Percentiles rank a stretch among this genome's conserved stretches.
phyloP scores from a whole-genome alignment of 2,113 vertebrate genomes.

The Camelus dromedarius region DNA sequence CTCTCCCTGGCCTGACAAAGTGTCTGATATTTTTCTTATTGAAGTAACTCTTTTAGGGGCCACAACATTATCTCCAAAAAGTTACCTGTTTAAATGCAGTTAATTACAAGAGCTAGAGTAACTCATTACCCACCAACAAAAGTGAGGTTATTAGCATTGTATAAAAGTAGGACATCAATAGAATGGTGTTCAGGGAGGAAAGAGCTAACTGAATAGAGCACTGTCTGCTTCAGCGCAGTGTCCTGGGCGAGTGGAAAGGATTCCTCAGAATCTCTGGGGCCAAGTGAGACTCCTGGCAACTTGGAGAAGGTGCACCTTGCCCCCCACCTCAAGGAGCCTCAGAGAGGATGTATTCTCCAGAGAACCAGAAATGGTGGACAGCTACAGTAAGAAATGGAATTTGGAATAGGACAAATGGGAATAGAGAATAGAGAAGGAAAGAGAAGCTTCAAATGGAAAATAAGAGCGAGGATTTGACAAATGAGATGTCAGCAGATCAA shows the following conservation, averaged over 20 bases:
- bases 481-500: background rate
- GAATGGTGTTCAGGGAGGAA: background rate
- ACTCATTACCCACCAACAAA: constrained; percentile 1
- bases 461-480: constrained; percentile 43
- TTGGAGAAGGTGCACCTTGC: background rate
- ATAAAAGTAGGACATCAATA: background rate
- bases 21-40: constrained; percentile 4
- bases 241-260: background rate
- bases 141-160: background rate
- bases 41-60: background rate
- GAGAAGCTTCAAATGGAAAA: constrained; percentile 36
- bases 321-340: background rate
- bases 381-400: background rate
- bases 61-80: background rate
- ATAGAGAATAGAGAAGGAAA: background rate
- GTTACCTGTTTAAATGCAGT: constrained; percentile 22
- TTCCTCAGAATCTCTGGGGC: background rate
- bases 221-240: background rate
- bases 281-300: background rate
- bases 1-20: background rate
- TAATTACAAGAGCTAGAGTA: constrained; percentile 1
- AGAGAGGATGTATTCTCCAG: background rate
- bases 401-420: constrained; percentile 12
- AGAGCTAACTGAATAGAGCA: background rate
- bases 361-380: constrained; percentile 15